These are phyloP conservation scores for Nanger granti DNA, from an alignment of 2,113 vertebrate species.

Conservation along the genomic window DNA sequence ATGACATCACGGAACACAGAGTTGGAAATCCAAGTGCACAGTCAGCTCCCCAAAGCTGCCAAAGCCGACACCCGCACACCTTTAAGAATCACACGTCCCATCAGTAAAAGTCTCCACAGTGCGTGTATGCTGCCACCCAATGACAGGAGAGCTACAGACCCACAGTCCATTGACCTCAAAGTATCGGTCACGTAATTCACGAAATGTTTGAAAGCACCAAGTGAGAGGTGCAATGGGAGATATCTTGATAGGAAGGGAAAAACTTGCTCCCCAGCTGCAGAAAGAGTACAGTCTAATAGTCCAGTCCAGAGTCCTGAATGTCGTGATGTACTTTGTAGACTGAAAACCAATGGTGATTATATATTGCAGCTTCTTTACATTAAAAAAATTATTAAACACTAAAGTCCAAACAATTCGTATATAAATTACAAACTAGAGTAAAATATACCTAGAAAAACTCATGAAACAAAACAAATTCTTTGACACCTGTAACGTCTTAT, in stretches of 20 bases:
- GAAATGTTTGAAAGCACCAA: background rate
- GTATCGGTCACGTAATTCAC: background rate
- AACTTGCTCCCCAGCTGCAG: background rate
- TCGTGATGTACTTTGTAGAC: background rate
- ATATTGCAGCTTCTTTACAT: background rate
- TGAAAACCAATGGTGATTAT: background rate
- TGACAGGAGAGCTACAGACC: background rate
- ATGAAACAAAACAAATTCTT: constrained; percentile 6
- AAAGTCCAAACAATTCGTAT: background rate
- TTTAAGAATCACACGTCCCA: background rate
- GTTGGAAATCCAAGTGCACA: background rate
- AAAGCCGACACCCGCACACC: background rate
- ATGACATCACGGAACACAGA: background rate
- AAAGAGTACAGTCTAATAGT: background rate
- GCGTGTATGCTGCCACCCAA: background rate
- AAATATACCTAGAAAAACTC: constrained; percentile 5
- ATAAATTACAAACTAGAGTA: background rate
- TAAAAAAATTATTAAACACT: background rate
- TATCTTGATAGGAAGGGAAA: background rate
- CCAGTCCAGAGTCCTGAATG: background rate
- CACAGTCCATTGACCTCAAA: background rate
- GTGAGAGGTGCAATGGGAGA: background rate
- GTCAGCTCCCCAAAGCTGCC: background rate
- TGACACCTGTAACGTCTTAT: background rate
- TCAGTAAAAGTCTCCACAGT: background rate